Evolutionary conservation across 2,113 vertebrate species (phyloP), one percentile per base, ranked within the genome.

Genomic region (Actenoides lindsayi): DNA sequence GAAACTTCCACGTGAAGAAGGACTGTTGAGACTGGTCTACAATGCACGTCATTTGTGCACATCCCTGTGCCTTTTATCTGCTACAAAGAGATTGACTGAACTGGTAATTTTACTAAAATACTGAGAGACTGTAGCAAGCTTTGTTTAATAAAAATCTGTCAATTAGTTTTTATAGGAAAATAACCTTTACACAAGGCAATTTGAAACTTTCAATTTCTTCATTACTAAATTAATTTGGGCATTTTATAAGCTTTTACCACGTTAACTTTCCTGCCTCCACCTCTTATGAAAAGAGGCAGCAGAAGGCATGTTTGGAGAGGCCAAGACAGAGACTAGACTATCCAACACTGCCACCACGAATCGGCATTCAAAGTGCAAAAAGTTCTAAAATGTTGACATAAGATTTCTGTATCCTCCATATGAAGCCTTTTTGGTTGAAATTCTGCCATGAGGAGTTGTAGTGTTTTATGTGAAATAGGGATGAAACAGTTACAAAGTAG

Each of bases 31-130:
- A 37, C 35, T 76, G 33, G 24, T 41, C 31, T 33, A 86, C 35
- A 84, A 88, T 37, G 9, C 28, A 35, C 0, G 0, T 19, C 6
- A 50, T 35, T 79, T 5, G 2, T 73, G 48, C 27, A 69, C 3
- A 44, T 35, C 25, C 33, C 74, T 18, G 6, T 88, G 69, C 48
- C 51, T 67, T 57, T 44, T 63, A 44, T 59, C 60, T 60, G 27
- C 21, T 67, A 28, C 48, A 42, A 64, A 73, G 18, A 90, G 80
- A 57, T 12, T 50, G 39, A 70, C 14, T 31, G 42, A 85, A 35
- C 59, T 62, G 16, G 5, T n/a, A 76, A 48, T 88, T 92, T 83
- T 83, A 37, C 16, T 48, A 87, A 71, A 87, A 74, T 8, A 84
- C 33, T 64, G 30, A 46, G 48, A 81, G n/a, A 44, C 6, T 51